Base-by-base conservation (phyloP, 2,888 invertebrate genomes). In the Rotaria sp. region DNA sequence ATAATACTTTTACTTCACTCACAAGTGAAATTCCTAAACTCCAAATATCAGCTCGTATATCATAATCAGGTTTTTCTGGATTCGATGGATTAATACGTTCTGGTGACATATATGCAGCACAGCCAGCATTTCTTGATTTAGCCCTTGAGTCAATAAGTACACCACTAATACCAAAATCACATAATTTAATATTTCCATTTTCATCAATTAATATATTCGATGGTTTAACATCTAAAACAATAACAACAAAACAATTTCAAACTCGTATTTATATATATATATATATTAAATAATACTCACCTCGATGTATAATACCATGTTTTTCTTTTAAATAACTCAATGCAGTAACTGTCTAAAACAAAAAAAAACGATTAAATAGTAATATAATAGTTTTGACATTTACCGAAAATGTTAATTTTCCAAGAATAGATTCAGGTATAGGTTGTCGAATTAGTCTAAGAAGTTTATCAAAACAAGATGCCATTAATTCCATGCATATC, bases 401-500 rank as follows among this genome's bases (percentile, higher is more conserved):
- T 91, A 96, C 96, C 89, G 97, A 96, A 88, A 97, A 95, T 87
- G 97, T 96, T 88, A 99, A 96, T 93, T 97, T 97, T 89, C 98
- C 98, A 88, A 99, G 93, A 90, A 99, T 96, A 89, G 94, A 93
- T 92, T 99, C 98, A 8, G 98, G 98, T 90, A 99, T 95, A n/a
- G 96, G 95, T 88, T 94, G 94, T 88, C 94, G 94, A 67, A 75
- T 86, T 41, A 80, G 92, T 91, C 96, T 96, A 87, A 97, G 93
- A 90, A 99, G 92, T 92, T 98, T 98, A 91, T 99, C 99, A 90
- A 99, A 95, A 92, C 99, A 99, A 38, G 97, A 96, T 26, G 96
- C 95, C 99, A 99, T 99, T 88, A 98, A 93, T 92, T 99, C 99
- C 99, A 99, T 99, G 91, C 98, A 99, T 90, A 99, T 98, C 96